phyloP scores from a whole-genome alignment of 2,797 vertebrate species.

The Protonibea diacanthus region DNA sequence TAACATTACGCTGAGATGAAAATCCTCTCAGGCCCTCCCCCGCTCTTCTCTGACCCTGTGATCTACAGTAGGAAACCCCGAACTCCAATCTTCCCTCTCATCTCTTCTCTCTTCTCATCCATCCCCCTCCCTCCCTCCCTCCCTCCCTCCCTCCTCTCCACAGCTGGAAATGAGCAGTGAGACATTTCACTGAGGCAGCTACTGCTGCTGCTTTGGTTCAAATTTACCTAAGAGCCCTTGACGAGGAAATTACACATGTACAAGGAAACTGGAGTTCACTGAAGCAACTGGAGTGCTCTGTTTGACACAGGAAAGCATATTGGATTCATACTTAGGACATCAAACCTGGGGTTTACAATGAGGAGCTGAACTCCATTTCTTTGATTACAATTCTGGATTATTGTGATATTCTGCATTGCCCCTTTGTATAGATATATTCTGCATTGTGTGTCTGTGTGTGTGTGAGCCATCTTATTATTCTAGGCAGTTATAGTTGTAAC shows the following conservation, averaged over 20 bases:
- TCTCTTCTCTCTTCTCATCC: slow-evolving; percentile 31
- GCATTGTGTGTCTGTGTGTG: neutral
- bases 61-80: slow-evolving; percentile 66
- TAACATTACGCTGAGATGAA: slow-evolving; percentile 51
- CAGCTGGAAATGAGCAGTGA: slow-evolving; percentile 54
- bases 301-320: slow-evolving; percentile 16
- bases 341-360: neutral
- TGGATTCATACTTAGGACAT: slow-evolving; percentile 7
- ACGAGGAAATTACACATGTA: slow-evolving; percentile 50
- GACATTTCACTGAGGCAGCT: slow-evolving; percentile 36
- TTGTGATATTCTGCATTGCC: neutral
- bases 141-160: slow-evolving; percentile 27
- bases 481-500: neutral
- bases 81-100: slow-evolving; percentile 55
- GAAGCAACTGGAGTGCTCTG: slow-evolving; percentile 19
- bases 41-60: slow-evolving; percentile 53
- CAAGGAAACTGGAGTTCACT: slow-evolving; percentile 42
- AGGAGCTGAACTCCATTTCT: neutral
- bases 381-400: neutral
- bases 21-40: slow-evolving; percentile 28
- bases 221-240: slow-evolving; percentile 55
- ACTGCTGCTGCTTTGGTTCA: slow-evolving; percentile 37
- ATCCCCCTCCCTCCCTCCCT: neutral
- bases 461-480: neutral
- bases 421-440: neutral